Evolutionary conservation across 2,888 invertebrate genomes (phyloP), one percentile per base, ranked within the genome.

Genomic region (Leucania comma): DNA sequence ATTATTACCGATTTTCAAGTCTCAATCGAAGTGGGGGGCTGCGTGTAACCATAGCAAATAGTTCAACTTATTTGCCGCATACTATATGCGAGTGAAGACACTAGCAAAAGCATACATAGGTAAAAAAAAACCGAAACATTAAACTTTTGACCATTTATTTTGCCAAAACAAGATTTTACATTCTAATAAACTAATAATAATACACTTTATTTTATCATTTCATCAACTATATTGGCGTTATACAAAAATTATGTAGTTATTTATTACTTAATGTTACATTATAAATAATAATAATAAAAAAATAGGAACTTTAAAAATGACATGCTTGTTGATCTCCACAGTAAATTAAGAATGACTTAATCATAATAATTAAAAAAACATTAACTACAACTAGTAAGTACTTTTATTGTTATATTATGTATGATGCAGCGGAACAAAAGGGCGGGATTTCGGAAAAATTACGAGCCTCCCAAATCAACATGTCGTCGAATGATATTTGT

Each of bases 231-330:
- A 72, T 62, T 66, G 54, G 75, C 67, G 59, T 73, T 78, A 74
- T 78, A 74, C 54, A 83, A 70, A 82, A 80, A 77, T 6, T 42
- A 42, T 53, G 42, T 54, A 67, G 59, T 58, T 69, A 57, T 46
- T 54, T 48, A 74, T 70, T 29, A 69, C 59, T 75, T 70, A 64
- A 68, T 20, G 26, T 72, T 70, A 79, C 26, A 78, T 86, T 83
- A 86, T 75, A 88, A 86, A 87, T 84, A 81, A 87, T 72, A 82
- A 84, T 68, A 42, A 75, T 82, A 78, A 79, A 75, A 90, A 88
- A 89, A 89, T 91, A 92, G 92, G 91, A 92, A 93, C 92, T 91
- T 90, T 82, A 83, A 88, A 80, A 81, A 87, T 83, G 81, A 86
- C 87, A 86, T 86, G 84, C 87, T 86, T 87, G 84, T 84, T 81